Conservation (phyloP, 2,113 vertebrate species). For the Talpa occidentalis region DNA sequence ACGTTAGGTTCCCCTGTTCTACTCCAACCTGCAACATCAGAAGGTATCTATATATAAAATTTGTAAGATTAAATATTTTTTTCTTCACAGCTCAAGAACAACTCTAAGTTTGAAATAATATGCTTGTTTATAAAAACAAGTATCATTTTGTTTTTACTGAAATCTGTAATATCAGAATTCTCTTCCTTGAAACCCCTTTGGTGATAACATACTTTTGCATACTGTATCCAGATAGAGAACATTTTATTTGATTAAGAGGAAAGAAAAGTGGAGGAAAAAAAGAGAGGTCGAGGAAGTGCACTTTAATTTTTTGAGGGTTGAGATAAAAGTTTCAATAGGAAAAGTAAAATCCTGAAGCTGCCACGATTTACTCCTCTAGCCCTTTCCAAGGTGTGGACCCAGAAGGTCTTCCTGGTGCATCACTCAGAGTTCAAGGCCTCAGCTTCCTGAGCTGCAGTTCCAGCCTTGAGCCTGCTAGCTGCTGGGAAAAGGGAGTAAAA, state of each 20-base stretch:
- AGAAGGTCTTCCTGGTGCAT: neutral
- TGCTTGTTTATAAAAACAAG: neutral
- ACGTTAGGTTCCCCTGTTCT: neutral
- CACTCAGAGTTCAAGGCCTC: neutral
- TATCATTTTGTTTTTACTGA: neutral
- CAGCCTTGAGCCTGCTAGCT: neutral
- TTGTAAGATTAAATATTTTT: slow-evolving; percentile 11
- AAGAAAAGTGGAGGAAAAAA: neutral
- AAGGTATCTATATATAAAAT: slow-evolving; percentile 18
- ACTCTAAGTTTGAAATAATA: neutral
- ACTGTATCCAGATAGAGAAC: neutral
- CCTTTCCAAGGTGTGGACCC: neutral
- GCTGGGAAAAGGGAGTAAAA: neutral
- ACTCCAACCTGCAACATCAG: neutral
- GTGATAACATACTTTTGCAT: neutral
- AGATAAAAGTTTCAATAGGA: neutral
- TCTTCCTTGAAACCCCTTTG: neutral
- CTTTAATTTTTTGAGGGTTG: neutral
- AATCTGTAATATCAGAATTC: neutral
- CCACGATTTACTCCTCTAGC: neutral
- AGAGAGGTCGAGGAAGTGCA: neutral
- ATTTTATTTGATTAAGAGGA: slow-evolving; percentile 20
- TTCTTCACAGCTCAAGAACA: neutral
- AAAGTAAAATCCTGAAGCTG: neutral
- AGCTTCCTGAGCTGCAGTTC: neutral